Evolutionary conservation across 2,888 invertebrate species (phyloP).

Genomic region (Dione vanillae): DNA sequence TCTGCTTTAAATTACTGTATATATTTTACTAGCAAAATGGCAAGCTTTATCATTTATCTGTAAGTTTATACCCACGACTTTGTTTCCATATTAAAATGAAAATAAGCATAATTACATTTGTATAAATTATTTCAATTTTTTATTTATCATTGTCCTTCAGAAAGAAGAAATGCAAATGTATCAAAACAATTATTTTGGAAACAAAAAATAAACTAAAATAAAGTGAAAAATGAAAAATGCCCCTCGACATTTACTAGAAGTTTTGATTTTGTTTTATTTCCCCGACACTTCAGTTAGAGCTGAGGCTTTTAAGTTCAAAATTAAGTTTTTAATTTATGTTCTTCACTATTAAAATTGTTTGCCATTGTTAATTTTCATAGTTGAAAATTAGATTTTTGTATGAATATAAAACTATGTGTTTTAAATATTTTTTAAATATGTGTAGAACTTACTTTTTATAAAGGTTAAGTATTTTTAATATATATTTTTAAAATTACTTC

Average conservation of each 20-base stretch:
- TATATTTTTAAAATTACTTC: too few species aligned
- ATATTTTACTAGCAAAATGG: too few species aligned
- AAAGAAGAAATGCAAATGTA: not conserved
- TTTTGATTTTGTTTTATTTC: slow-evolving; percentile 34
- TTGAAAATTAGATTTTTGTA: slow-evolving; percentile 18
- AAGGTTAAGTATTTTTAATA: too few species aligned
- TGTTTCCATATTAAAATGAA: too few species aligned
- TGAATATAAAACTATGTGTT: not conserved
- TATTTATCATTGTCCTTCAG: not conserved
- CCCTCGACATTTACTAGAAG: slow-evolving; percentile 27
- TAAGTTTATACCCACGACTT: too few species aligned
- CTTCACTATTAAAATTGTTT: slow-evolving; percentile 27
- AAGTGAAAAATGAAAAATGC: slow-evolving; percentile 46
- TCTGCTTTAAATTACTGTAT: too few species aligned
- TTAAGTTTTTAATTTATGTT: slow-evolving; percentile 33
- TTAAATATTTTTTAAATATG: not conserved
- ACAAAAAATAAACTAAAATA: slow-evolving; percentile 53
- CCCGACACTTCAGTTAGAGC: slow-evolving; percentile 40
- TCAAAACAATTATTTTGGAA: slow-evolving; percentile 68
- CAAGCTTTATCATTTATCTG: too few species aligned
- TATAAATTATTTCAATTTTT: not conserved
- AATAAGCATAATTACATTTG: too few species aligned
- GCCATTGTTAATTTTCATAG: slow-evolving; percentile 18
- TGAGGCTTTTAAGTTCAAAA: slow-evolving; percentile 36
- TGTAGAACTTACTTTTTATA: not conserved